Base-by-base conservation (phyloP, 2,888 invertebrate species). In the Watsonalla binaria region DNA sequence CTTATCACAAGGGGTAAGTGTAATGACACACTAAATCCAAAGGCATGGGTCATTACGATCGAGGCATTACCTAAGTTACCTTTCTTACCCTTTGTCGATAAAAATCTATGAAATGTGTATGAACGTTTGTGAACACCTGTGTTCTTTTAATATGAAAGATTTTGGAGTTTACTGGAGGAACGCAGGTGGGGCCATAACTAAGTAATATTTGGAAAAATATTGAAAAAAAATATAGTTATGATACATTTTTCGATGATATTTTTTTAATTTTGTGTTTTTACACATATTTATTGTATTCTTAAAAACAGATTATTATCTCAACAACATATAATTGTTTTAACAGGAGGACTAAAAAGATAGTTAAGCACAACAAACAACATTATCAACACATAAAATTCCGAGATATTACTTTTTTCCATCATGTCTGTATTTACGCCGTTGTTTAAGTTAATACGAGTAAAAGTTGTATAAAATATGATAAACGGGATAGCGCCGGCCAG, bases 1-100 rank as follows among this genome's bases (percentile, higher is more conserved):
- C 24, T 24, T 24, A 24, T 24, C 24, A 24, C 24, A 24, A 11
- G 5, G 42, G 42, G 42, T 11, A 42, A 8, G 42, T 11, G 11
- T 11, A 54, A 61, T 58, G 48, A 53, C 54, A 51, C 53, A 59
- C 58, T 69, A 58, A 66, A 60, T 56, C 55, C 57, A 51, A 54
- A 51, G 52, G 58, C 54, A 62, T 64, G 61, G 72, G 68, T 61
- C 64, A 62, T 68, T 65, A 66, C 56, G 59, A 55, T 60, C 55
- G 56, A 55, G 61, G 59, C 62, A 55, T 11, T 65, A 53, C 57
- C 58, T 47, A 52, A 64, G 57, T 67, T 71, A 66, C 65, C 65
- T 64, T 66, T 61, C 68, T 68, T 71, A 78, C 80, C 70, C 71
- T 78, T 78, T 65, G 53, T 52, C 58, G 58, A 71, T 74, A 70